Evolutionary conservation across 2,113 vertebrate species (phyloP).

Genomic region (Brevimyrus niger): DNA sequence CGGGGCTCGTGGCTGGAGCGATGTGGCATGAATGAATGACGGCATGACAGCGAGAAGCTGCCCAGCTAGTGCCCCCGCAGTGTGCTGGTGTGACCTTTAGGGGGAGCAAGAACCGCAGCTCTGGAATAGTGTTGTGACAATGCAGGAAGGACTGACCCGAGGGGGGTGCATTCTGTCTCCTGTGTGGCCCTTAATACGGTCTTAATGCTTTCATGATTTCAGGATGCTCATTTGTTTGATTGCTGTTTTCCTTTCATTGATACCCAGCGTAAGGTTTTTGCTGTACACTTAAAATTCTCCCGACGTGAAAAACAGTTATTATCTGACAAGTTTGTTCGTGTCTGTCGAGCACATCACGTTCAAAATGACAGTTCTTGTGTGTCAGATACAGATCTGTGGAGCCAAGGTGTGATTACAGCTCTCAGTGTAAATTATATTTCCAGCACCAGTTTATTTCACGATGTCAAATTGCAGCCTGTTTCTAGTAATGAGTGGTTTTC

Average conservation of each 20-base stretch:
- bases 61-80: not conserved
- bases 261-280: not conserved
- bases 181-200: not conserved
- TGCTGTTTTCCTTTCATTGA: not conserved
- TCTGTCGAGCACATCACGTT: not conserved
- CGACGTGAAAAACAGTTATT: not conserved
- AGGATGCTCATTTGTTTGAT: not conserved
- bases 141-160: not conserved
- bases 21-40: not conserved
- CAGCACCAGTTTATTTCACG: not conserved
- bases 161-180: not conserved
- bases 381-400: not conserved
- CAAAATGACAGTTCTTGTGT: not conserved
- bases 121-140: not conserved
- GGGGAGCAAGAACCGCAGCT: not conserved
- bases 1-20: not conserved
- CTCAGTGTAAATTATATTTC: conserved; percentile 13
- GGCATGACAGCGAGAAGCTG: not conserved
- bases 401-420: not conserved
- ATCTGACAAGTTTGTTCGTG: not conserved
- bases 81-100: not conserved
- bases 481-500: not conserved
- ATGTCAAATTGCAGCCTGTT: not conserved
- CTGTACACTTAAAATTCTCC: not conserved
- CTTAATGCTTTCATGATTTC: not conserved